A percentile compares a stretch with the other conserved stretches of the same genome.
Conservation (phyloP, 1,140 invertebrate genomes). For the Cepaea nemoralis region DNA sequence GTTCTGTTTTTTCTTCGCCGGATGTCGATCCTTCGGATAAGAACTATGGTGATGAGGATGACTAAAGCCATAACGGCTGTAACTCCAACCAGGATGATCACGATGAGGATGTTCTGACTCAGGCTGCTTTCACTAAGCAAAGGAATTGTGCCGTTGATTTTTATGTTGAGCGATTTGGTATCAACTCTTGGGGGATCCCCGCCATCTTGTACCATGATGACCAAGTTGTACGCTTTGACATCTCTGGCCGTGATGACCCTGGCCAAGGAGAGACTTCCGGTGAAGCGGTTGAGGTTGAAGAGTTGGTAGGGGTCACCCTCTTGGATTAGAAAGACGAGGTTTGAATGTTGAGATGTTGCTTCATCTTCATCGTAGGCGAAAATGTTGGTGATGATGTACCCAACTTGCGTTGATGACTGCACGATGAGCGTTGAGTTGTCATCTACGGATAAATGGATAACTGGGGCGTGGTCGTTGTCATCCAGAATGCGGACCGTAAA, state of each 20-base stretch:
- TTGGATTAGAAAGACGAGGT: slow-evolving; percentile 42
- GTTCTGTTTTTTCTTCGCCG: slow-evolving; percentile 34
- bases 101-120: slow-evolving; percentile 46
- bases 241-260: slow-evolving; percentile 49
- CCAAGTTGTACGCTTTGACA: slow-evolving; percentile 52
- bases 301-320: slow-evolving; percentile 53
- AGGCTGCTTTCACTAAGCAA: background rate
- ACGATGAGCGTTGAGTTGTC: slow-evolving; percentile 57
- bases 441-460: slow-evolving; percentile 57
- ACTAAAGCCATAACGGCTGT: slow-evolving; percentile 44
- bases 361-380: slow-evolving; percentile 57
- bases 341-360: slow-evolving; percentile 29
- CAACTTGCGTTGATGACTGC: slow-evolving; percentile 43
- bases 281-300: slow-evolving; percentile 54
- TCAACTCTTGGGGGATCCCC: slow-evolving; percentile 44
- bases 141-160: slow-evolving; percentile 41
- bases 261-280: slow-evolving; percentile 55
- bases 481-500: slow-evolving; percentile 63
- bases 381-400: slow-evolving; percentile 51
- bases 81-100: slow-evolving; percentile 45
- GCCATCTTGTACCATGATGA: slow-evolving; percentile 56
- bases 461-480: slow-evolving; percentile 67
- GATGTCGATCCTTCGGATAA: slow-evolving; percentile 44
- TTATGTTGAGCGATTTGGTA: slow-evolving; percentile 28
- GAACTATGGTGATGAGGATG: slow-evolving; percentile 44